Evolutionary conservation across 2,888 invertebrate genomes (phyloP).

Genomic region (Athrips mouffetella): DNA sequence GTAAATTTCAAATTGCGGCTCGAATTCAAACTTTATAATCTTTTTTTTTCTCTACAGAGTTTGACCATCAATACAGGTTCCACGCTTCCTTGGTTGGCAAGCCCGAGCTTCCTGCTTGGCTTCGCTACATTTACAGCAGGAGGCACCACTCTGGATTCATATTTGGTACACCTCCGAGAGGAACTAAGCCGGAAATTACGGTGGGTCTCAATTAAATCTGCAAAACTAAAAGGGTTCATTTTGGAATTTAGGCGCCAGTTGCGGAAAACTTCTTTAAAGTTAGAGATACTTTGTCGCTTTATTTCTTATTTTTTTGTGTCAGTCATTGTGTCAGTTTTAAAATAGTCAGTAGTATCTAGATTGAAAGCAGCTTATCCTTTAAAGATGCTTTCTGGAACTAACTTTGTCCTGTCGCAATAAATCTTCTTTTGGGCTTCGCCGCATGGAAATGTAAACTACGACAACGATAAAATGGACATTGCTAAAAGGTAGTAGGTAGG

Average conservation of each 20-base stretch:
- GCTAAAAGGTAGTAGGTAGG: too few species aligned
- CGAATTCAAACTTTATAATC: not conserved
- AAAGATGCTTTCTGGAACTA: too few species aligned
- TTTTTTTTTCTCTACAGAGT: constrained; percentile 53
- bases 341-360: too few species aligned
- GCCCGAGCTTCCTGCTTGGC: constrained; percentile 92
- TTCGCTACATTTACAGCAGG: constrained; percentile 89
- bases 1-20: not conserved
- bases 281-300: not conserved
- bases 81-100: constrained; percentile 85
- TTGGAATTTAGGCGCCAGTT: too few species aligned
- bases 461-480: too few species aligned
- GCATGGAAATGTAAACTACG: too few species aligned
- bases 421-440: too few species aligned
- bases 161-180: constrained; percentile 89
- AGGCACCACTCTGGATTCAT: constrained; percentile 87
- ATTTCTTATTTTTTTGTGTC: constrained; percentile 4
- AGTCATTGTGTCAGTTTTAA: too few species aligned
- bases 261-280: too few species aligned
- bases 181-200: constrained; percentile 53
- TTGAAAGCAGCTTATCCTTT: too few species aligned
- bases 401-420: too few species aligned
- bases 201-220: constrained; percentile 35
- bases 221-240: not conserved
- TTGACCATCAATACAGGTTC: constrained; percentile 82